Conservation (phyloP, 1,140 invertebrate genomes). For the Neodiprion lecontei region DNA sequence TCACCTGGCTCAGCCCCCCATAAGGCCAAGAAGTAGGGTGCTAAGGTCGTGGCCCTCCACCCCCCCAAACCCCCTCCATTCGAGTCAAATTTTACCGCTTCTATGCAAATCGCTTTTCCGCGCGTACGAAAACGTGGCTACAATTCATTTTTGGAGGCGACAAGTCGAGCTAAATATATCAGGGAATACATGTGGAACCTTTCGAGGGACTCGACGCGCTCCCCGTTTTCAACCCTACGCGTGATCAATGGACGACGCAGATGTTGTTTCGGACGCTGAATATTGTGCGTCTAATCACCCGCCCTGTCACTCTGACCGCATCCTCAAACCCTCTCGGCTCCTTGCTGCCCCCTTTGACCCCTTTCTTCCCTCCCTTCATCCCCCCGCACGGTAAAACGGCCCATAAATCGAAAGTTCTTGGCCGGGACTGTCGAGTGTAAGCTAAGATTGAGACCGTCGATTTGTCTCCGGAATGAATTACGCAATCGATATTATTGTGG, state of each 20-base stretch:
- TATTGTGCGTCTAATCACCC: slow-evolving; percentile 58
- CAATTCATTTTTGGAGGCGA: too few relatives aligned
- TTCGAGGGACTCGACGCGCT: too few relatives aligned
- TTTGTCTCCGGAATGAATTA: background rate
- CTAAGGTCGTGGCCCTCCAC: slow-evolving; percentile 17
- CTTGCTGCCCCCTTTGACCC: slow-evolving; percentile 47
- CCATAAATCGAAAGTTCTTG: background rate
- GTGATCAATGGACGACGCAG: slow-evolving; percentile 59
- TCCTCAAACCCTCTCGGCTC: slow-evolving; percentile 27
- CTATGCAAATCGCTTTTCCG: background rate
- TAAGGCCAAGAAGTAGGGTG: slow-evolving; percentile 21
- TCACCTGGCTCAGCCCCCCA: slow-evolving; percentile 25
- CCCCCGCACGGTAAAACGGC: background rate
- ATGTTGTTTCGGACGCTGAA: slow-evolving; percentile 51
- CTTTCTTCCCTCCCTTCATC: slow-evolving; percentile 26
- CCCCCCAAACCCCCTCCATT: slow-evolving; percentile 8
- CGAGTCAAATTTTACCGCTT: background rate
- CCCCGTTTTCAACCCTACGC: background rate
- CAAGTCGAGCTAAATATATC: too few relatives aligned
- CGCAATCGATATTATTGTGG: background rate
- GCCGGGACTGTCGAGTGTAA: background rate
- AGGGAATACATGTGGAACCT: too few relatives aligned
- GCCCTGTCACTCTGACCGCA: slow-evolving; percentile 59
- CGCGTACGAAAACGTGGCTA: background rate
- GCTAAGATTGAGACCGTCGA: slow-evolving; percentile 2